phyloP scores from a whole-genome alignment of 2,797 vertebrate genomes.

The Varecia variegata region DNA sequence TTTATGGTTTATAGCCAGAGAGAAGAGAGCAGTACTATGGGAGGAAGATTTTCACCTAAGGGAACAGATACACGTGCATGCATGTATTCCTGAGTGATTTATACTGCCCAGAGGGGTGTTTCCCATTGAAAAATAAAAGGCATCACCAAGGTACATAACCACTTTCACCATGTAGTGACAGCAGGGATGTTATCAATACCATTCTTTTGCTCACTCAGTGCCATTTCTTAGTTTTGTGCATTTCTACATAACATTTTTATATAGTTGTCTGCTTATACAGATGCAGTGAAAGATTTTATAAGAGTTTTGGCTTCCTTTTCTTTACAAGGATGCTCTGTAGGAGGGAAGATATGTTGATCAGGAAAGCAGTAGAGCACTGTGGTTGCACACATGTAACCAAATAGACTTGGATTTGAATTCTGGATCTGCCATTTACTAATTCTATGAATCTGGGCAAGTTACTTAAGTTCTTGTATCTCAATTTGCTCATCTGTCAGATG shows the following conservation, averaged over 20 bases:
- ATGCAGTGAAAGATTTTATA: not conserved
- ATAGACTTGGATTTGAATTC: not conserved
- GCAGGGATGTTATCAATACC: not conserved
- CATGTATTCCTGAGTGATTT: not conserved
- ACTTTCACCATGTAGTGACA: not conserved
- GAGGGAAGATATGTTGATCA: not conserved
- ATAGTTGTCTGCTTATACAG: not conserved
- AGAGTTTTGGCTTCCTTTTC: not conserved
- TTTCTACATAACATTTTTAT: not conserved
- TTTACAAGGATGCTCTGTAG: not conserved
- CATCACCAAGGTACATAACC: not conserved
- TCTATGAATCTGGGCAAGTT: not conserved
- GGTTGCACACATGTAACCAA: not conserved
- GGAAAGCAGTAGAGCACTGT: not conserved
- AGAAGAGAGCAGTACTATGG: not conserved
- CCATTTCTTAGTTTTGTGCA: not conserved
- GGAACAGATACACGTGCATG: not conserved
- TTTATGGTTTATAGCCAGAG: not conserved
- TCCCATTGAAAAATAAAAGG: not conserved
- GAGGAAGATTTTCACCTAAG: not conserved
- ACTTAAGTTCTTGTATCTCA: not conserved
- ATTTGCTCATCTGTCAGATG: not conserved
- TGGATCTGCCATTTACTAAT: not conserved
- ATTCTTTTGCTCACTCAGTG: not conserved
- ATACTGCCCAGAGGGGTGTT: not conserved